Percentiles rank a stretch among this genome's conserved stretches.
phyloP scores from a whole-genome alignment of 1,140 invertebrate genomes.

The Aporrectodea caliginosa region DNA sequence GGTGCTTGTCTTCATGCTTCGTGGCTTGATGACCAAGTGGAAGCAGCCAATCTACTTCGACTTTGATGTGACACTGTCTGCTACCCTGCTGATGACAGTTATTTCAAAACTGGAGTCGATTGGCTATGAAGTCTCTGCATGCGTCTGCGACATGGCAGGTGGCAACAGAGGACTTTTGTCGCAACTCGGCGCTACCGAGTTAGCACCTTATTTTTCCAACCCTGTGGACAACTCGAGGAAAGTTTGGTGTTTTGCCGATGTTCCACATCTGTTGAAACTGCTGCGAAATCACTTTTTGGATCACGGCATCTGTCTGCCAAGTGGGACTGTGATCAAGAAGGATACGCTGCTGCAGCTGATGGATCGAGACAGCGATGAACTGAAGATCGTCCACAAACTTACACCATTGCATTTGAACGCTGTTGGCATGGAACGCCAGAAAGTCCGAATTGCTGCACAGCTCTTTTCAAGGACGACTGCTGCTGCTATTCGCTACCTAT shows the following conservation, averaged over 20 bases:
- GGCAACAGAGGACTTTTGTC: background rate
- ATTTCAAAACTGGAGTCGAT: too few relatives aligned
- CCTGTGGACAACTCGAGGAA: background rate
- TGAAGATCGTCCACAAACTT: background rate
- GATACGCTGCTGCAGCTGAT: background rate
- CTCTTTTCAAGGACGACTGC: background rate
- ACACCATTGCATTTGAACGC: background rate
- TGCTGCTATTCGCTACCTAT: too few relatives aligned
- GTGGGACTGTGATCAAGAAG: background rate
- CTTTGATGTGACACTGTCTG: background rate
- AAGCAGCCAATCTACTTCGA: background rate
- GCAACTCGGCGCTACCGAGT: background rate
- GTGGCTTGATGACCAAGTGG: background rate
- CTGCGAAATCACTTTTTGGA: background rate
- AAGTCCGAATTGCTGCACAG: background rate
- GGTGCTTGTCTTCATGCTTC: background rate
- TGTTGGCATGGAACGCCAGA: background rate
- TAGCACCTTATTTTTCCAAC: background rate
- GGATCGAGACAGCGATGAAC: background rate
- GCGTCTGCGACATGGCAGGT: background rate
- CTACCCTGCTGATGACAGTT: background rate
- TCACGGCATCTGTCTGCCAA: background rate
- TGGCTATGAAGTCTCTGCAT: too few relatives aligned
- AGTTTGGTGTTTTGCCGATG: background rate
- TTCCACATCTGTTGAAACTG: background rate